Evolutionary conservation across 2,888 invertebrate genomes (phyloP).

Genomic region (Leucophora obtusa): DNA sequence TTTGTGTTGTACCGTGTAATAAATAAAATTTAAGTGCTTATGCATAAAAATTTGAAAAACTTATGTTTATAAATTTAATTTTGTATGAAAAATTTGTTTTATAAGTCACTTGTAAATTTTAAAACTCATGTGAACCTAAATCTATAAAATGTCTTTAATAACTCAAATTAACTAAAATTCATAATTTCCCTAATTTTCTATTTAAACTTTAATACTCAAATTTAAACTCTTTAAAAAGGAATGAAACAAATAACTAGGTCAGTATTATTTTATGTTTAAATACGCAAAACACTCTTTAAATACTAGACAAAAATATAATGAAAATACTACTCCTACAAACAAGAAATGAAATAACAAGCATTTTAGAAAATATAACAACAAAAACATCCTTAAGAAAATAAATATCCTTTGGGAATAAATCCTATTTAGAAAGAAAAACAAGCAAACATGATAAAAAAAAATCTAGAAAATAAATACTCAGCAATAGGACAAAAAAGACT

Average conservation of each 20-base stretch:
- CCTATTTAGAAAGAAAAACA: slow-evolving; percentile 49
- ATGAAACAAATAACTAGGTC: slow-evolving; percentile 50
- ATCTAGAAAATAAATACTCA: slow-evolving; percentile 41
- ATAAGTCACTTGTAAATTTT: too few species aligned
- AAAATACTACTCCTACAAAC: slow-evolving; percentile 38
- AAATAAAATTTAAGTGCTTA: too few species aligned
- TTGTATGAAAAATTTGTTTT: too few species aligned
- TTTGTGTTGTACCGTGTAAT: too few species aligned
- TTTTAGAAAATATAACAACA: slow-evolving; percentile 22
- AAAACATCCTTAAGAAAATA: slow-evolving; percentile 55
- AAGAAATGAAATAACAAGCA: slow-evolving; percentile 27
- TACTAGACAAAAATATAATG: slow-evolving; percentile 11
- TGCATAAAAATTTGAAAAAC: too few species aligned
- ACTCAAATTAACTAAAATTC: neutral
- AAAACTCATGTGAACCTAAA: too few species aligned
- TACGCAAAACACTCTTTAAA: slow-evolving; percentile 50
- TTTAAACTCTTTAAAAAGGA: slow-evolving; percentile 33
- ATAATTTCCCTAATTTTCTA: neutral
- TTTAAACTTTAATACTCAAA: too few species aligned
- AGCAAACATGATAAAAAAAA: slow-evolving; percentile 21
- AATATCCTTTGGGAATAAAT: slow-evolving; percentile 58
- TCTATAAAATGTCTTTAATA: neutral
- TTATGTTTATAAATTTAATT: too few species aligned
- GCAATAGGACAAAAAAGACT: neutral
- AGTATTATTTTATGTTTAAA: slow-evolving; percentile 43